Evolutionary conservation across 2,113 vertebrate species (phyloP), one percentile per base, ranked within the genome.

Genomic region (Mirza zaza): DNA sequence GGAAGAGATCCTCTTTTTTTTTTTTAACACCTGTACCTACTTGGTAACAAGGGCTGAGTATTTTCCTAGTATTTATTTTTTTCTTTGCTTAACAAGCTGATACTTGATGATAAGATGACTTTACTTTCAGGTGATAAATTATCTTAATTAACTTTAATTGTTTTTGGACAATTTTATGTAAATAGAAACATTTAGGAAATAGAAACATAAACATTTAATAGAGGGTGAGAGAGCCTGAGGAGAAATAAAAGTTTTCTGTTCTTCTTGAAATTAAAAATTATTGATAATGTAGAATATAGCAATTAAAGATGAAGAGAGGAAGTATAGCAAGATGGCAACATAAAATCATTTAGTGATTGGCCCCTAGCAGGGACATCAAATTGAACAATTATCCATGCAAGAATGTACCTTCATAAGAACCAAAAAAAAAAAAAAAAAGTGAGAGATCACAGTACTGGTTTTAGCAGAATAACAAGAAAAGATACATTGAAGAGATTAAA

Each of bases 141-240:
- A 97, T 97, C 96, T 98, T 98, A 98, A 99, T 99, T 98, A 98
- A 83, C 95, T 97, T 77, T 96, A 98, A 98, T 98, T 98, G 97
- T 98, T 98, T 97, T 73, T 59, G 95, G 92, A 87, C 68, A 93
- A 87, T 97, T 98, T 98, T 86, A 98, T 97, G 97, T 96, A 96
- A 97, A 97, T 87, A 0, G 17, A 32, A 85, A 91, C 61, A 39
- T 96, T 97, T 94, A 83, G 59, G 61, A 89, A 97, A 90, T 21
- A 92, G 90, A 97, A 97, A 94, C 68, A 73, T 90, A 92, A 95
- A 95, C 84, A 18, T 79, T 94, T 65, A 92, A 42, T 80, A 76
- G 25, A 32, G 73, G 25, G 86, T 57, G 80, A 96, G 83, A 94
- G 0, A 34, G 20, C 27, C 3, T 39, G 10, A 94, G 77, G 82